Evolutionary conservation across 2,797 vertebrate species (phyloP).

Genomic region (Phrynocephalus guinanensis): DNA sequence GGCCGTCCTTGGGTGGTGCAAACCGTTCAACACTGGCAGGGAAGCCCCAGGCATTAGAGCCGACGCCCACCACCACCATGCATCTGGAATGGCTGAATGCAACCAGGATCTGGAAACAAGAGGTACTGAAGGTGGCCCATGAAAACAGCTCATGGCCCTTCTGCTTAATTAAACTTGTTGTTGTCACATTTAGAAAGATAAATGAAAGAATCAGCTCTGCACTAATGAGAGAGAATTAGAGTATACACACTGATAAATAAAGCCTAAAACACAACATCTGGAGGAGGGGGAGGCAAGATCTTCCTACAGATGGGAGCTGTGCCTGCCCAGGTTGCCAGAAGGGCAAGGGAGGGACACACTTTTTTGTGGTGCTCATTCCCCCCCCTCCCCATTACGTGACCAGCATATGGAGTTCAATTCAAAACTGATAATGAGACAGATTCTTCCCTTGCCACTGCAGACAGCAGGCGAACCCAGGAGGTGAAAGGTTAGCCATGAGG

Average conservation of each 20-base stretch:
- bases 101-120: conserved; percentile 78
- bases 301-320: conserved; percentile 17
- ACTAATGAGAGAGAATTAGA: conserved; percentile 90
- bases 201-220: conserved; percentile 90
- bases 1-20: too few species aligned
- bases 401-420: too few species aligned
- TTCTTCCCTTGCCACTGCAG: too few species aligned
- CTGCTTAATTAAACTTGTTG: conserved; percentile 88
- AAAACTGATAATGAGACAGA: too few species aligned
- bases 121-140: conserved; percentile 84
- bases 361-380: too few species aligned
- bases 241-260: conserved; percentile 85
- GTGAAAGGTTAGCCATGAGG: too few species aligned
- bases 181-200: conserved; percentile 89
- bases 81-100: conserved; percentile 79
- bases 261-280: conserved; percentile 76
- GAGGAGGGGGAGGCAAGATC: conserved; percentile 60
- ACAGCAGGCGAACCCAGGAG: too few species aligned
- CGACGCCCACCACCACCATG: conserved; percentile 60
- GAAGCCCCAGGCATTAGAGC: neutral
- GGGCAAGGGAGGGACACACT: too few species aligned
- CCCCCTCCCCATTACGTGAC: too few species aligned
- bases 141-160: conserved; percentile 87
- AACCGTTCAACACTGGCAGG: too few species aligned
- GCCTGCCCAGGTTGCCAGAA: neutral